Evolutionary conservation across 2,113 vertebrate species (phyloP).

Genomic region (Abramis brama): DNA sequence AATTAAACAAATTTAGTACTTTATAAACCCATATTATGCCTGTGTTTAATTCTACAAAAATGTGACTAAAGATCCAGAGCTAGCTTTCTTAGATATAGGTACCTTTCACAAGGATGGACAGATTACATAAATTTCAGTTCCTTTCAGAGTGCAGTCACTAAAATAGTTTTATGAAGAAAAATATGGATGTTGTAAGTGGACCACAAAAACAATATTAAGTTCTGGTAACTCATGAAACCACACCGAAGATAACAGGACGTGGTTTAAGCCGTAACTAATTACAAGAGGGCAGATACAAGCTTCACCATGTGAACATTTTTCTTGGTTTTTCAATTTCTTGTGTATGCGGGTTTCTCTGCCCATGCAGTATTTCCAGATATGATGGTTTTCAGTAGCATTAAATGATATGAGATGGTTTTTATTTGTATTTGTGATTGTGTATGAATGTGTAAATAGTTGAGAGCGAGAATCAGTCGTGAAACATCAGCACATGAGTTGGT

Average conservation of each 20-base stretch:
- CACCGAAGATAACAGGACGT: neutral
- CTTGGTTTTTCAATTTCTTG: conserved; percentile 46
- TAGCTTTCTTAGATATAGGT: neutral
- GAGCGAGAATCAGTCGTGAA: conserved; percentile 34
- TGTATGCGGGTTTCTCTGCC: conserved; percentile 63
- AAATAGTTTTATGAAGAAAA: neutral
- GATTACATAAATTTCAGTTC: neutral
- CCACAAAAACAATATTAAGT: conserved; percentile 5
- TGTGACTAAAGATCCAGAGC: no score
- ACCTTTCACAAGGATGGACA: neutral
- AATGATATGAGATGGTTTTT: conserved; percentile 29
- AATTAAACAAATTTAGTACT: no score
- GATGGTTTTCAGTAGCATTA: conserved; percentile 41
- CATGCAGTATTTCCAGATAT: conserved; percentile 57
- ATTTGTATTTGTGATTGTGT: conserved; percentile 46
- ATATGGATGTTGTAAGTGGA: neutral
- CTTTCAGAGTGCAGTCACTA: neutral
- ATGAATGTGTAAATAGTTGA: conserved; percentile 31
- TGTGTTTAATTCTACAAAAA: no score
- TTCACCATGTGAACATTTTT: conserved; percentile 14
- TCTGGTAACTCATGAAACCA: neutral
- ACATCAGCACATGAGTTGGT: conserved; percentile 59
- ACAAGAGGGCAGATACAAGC: neutral
- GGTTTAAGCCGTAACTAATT: conserved; percentile 3
- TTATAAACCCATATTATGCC: no score